These are phyloP conservation scores for Cetonia aurata DNA, from an alignment of 2,888 invertebrate species.

Conservation along the genomic window DNA sequence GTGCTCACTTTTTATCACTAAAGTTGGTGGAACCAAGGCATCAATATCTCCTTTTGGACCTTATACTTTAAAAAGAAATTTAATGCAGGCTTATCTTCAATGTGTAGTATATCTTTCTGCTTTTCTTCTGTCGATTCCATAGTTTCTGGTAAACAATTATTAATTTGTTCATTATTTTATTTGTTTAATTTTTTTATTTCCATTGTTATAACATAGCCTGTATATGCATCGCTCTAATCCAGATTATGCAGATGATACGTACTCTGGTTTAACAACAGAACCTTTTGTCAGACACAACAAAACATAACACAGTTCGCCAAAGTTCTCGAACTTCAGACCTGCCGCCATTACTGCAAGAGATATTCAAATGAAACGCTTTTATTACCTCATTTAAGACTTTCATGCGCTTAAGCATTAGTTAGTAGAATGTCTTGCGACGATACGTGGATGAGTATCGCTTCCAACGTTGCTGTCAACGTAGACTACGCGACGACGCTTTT, in stretches of 20 bases:
- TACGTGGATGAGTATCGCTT: neutral
- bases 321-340: slow-evolving; percentile 23
- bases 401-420: slow-evolving; percentile 24
- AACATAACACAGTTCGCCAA: slow-evolving; percentile 31
- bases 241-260: slow-evolving; percentile 22
- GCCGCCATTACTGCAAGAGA: slow-evolving; percentile 26
- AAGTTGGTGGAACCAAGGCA: too few relatives aligned
- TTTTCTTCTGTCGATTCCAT: too few relatives aligned
- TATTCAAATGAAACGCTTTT: slow-evolving; percentile 45
- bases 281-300: slow-evolving; percentile 38
- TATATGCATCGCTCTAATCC: too few relatives aligned
- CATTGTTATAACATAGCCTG: too few relatives aligned
- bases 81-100: too few relatives aligned
- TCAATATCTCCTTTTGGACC: too few relatives aligned
- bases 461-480: neutral
- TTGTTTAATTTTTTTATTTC: too few relatives aligned
- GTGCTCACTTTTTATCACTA: too few relatives aligned
- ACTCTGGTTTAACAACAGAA: slow-evolving; percentile 28
- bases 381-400: slow-evolving; percentile 37
- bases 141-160: too few relatives aligned
- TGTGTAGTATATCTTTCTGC: too few relatives aligned
- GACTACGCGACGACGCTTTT: neutral
- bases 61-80: too few relatives aligned
- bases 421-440: slow-evolving; percentile 17
- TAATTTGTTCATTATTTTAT: too few relatives aligned